phyloP scores from a whole-genome alignment of 2,888 invertebrate genomes.

The Zeuzera pyrina region DNA sequence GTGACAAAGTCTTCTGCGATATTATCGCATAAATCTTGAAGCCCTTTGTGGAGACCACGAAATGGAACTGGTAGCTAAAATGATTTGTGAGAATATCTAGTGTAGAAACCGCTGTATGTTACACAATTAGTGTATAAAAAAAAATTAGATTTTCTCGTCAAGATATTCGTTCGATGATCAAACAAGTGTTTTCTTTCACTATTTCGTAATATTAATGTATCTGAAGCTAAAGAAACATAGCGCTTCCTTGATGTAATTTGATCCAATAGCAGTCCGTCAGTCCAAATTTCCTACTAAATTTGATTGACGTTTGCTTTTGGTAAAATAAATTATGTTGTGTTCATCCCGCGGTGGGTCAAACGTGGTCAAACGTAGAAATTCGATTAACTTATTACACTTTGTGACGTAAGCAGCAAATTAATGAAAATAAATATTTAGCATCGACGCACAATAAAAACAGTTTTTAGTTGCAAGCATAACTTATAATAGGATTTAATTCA shows the following conservation, averaged over 20 bases:
- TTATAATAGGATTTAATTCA: neutral
- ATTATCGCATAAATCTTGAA: conserved; percentile 15
- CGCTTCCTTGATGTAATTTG: conserved; percentile 32
- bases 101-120: too few relatives aligned
- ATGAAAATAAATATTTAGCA: neutral
- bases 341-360: conserved; percentile 36
- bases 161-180: too few relatives aligned
- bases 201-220: too few relatives aligned
- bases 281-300: conserved; percentile 27
- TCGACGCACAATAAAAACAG: neutral
- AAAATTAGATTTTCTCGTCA: too few relatives aligned
- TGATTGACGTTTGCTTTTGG: conserved; percentile 43
- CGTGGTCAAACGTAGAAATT: conserved; percentile 40
- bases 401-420: conserved; percentile 25
- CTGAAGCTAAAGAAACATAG: too few relatives aligned
- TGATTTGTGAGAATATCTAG: too few relatives aligned
- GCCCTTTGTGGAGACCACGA: too few relatives aligned
- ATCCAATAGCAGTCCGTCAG: conserved; percentile 26
- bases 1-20: conserved; percentile 15
- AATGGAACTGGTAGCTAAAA: too few relatives aligned
- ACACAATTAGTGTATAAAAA: too few relatives aligned
- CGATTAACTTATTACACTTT: conserved; percentile 45
- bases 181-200: too few relatives aligned
- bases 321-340: conserved; percentile 33
- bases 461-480: neutral